These are phyloP conservation scores for Eutrigla gurnardus DNA, from an alignment of 2,797 vertebrate genomes.

Conservation along the genomic window DNA sequence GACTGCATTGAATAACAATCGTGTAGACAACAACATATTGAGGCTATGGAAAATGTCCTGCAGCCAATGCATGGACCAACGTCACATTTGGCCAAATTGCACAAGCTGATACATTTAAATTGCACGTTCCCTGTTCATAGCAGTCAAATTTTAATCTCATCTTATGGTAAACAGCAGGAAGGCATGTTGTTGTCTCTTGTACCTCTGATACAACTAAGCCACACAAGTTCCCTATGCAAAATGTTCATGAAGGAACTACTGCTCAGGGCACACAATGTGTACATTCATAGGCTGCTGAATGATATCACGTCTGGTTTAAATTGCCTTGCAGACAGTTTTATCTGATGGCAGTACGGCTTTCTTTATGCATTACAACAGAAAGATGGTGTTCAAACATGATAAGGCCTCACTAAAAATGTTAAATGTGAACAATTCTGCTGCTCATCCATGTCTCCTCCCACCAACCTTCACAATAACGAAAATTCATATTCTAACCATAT, in stretches of 20 bases:
- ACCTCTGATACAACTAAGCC: constrained; percentile 39
- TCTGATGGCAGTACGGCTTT: constrained; percentile 84
- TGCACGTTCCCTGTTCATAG: constrained; percentile 21
- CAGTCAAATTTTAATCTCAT: constrained; percentile 54
- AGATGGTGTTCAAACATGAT: constrained; percentile 77
- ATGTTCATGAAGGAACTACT: constrained; percentile 47
- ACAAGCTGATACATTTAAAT: constrained; percentile 40
- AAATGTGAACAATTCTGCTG: constrained; percentile 34
- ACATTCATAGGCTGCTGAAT: constrained; percentile 60
- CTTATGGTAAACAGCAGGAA: constrained; percentile 39
- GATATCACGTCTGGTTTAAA: constrained; percentile 72
- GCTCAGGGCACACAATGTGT: constrained; percentile 58
- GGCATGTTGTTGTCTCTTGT: constrained; percentile 41
- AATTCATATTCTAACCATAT: constrained; percentile 40
- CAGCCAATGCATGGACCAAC: constrained; percentile 15
- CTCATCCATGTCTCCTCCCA: constrained; percentile 31
- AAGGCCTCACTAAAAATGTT: constrained; percentile 40
- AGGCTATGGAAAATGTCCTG: constrained; percentile 30
- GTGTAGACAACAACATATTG: constrained; percentile 37
- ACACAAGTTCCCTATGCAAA: constrained; percentile 41
- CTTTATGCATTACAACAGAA: constrained; percentile 84
- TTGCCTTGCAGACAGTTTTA: constrained; percentile 83
- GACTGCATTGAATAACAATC: constrained; percentile 35
- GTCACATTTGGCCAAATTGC: constrained; percentile 29
- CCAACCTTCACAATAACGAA: constrained; percentile 16